These are phyloP conservation scores for Prunella strophiata DNA, from an alignment of 2,797 vertebrate species.

Conservation along the genomic window DNA sequence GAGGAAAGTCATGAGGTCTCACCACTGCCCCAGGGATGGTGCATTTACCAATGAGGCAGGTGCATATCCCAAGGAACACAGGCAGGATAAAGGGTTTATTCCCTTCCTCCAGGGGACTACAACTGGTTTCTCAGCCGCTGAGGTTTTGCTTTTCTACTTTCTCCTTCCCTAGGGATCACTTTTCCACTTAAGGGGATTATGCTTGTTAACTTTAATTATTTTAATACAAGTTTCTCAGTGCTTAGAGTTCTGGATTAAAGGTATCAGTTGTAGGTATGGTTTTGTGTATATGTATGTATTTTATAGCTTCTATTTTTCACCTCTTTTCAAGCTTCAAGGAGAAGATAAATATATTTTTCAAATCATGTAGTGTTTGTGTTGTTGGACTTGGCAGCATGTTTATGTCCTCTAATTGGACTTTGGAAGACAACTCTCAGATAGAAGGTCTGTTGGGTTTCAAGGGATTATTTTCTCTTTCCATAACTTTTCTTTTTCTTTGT, in stretches of 20 bases:
- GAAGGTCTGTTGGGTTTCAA: neutral
- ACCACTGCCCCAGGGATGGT: accelerated
- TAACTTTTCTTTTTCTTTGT: neutral
- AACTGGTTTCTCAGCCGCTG: neutral
- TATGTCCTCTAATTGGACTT: neutral
- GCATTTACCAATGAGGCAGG: neutral
- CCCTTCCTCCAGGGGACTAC: neutral
- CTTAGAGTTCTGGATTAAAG: neutral
- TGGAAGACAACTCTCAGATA: neutral
- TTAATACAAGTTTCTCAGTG: neutral
- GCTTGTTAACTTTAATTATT: neutral
- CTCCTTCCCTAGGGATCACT: neutral
- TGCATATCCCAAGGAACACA: neutral
- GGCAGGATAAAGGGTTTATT: neutral
- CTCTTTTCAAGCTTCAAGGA: neutral
- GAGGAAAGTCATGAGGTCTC: neutral
- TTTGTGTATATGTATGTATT: neutral
- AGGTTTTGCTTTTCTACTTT: neutral
- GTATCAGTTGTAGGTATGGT: neutral
- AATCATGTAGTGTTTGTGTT: neutral
- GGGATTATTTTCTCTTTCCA: neutral
- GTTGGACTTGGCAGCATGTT: neutral
- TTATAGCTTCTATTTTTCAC: neutral
- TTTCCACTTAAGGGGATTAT: neutral
- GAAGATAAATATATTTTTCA: neutral